Conservation (phyloP, 2,113 vertebrate genomes). For the Hepsetus odoe region DNA sequence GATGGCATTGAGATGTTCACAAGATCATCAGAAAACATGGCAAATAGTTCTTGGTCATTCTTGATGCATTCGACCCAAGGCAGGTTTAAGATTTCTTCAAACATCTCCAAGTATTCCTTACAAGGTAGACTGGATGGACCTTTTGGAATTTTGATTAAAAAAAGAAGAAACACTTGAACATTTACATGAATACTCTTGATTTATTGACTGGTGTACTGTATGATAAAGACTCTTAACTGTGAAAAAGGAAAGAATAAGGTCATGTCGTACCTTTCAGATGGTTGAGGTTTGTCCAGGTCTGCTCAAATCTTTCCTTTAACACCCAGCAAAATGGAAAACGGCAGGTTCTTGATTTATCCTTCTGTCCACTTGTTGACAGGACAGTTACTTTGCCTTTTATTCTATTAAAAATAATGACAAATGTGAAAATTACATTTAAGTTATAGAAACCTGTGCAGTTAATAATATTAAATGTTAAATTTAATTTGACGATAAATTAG, state of each 20-base stretch:
- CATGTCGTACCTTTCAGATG: conserved; percentile 34
- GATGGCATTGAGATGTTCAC: conserved; percentile 41
- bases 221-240: too few species aligned
- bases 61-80: conserved; percentile 48
- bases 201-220: too few species aligned
- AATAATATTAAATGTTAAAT: too few species aligned
- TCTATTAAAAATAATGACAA: conserved; percentile 13
- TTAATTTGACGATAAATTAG: too few species aligned
- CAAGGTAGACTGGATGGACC: conserved; percentile 14
- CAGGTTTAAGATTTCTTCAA: conserved; percentile 29
- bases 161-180: neutral
- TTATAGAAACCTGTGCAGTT: too few species aligned
- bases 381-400: conserved; percentile 25
- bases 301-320: conserved; percentile 44
- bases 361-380: conserved; percentile 26
- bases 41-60: conserved; percentile 33
- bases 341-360: conserved; percentile 21
- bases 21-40: conserved; percentile 46
- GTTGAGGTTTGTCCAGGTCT: conserved; percentile 40
- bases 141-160: conserved; percentile 11
- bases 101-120: conserved; percentile 24
- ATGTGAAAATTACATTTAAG: neutral
- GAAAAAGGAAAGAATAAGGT: neutral
- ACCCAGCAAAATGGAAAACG: conserved; percentile 51
- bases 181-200: neutral